phyloP scores from a whole-genome alignment of 2,888 invertebrate species.

The Polietes domitor region DNA sequence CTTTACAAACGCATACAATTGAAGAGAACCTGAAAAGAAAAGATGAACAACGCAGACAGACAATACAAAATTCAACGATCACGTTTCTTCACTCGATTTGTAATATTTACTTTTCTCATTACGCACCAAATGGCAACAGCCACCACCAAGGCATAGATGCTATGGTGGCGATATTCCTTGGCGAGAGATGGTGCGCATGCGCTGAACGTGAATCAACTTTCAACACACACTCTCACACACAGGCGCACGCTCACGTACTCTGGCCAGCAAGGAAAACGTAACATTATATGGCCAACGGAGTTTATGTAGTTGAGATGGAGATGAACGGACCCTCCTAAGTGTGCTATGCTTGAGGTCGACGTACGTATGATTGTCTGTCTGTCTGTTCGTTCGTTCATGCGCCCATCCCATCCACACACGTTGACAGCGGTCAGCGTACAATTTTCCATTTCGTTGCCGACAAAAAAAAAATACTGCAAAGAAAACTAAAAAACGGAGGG shows the following conservation, averaged over 20 bases:
- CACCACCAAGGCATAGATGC: no score
- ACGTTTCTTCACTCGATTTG: conserved; percentile 58
- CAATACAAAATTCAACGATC: conserved; percentile 50
- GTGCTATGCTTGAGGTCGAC: conserved; percentile 69
- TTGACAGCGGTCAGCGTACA: conserved; percentile 60
- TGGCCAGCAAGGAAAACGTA: conserved; percentile 1
- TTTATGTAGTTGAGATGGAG: background rate
- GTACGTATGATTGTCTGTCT: conserved; percentile 36
- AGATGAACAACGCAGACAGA: background rate
- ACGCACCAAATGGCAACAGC: conserved; percentile 13
- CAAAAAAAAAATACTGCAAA: background rate
- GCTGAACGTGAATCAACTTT: conserved; percentile 10
- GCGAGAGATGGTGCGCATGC: conserved; percentile 23
- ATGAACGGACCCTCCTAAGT: conserved; percentile 59
- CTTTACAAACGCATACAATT: conserved; percentile 5
- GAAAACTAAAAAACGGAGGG: conserved; percentile 30
- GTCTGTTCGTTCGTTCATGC: conserved; percentile 10
- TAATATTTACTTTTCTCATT: conserved; percentile 60
- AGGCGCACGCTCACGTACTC: background rate
- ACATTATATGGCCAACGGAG: conserved; percentile 11
- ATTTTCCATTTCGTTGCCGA: conserved; percentile 58
- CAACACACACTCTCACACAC: background rate
- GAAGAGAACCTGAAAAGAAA: conserved; percentile 16
- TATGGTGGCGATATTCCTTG: no score
- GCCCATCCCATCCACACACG: conserved; percentile 34